These are phyloP conservation scores for Julus scanicus DNA, from an alignment of 2,888 invertebrate species.

Conservation along the genomic window DNA sequence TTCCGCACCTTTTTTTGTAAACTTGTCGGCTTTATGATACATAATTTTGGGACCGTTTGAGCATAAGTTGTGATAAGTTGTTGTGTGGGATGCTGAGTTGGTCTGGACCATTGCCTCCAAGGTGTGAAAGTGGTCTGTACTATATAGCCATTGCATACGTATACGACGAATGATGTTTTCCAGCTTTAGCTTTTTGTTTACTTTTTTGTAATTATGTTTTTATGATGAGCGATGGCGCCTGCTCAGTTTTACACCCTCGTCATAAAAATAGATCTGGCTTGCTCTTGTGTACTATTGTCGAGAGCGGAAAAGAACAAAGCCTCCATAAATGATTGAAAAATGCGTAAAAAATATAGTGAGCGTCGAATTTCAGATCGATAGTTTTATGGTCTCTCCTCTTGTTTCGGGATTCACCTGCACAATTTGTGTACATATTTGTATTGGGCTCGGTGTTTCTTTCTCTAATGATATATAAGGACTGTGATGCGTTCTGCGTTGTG, in stretches of 20 bases:
- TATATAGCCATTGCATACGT: too few relatives aligned
- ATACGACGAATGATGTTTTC: not conserved
- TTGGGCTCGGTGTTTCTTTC: not conserved
- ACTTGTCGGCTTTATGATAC: too few relatives aligned
- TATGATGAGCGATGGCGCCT: conserved; percentile 17
- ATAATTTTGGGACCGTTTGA: too few relatives aligned
- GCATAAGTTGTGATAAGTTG: too few relatives aligned
- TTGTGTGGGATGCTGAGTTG: too few relatives aligned
- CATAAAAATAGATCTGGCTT: not conserved
- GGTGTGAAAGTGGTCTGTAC: too few relatives aligned
- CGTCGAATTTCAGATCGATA: not conserved
- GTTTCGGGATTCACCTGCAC: not conserved
- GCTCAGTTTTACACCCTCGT: not conserved
- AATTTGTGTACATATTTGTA: not conserved
- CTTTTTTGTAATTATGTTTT: conserved; percentile 28
- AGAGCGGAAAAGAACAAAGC: not conserved
- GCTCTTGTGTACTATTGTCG: not conserved
- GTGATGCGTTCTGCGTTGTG: not conserved
- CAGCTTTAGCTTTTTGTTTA: not conserved
- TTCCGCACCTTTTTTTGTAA: too few relatives aligned
- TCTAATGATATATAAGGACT: not conserved
- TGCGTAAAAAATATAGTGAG: not conserved
- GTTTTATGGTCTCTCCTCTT: not conserved
- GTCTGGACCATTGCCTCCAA: too few relatives aligned
- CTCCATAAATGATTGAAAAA: not conserved